These are phyloP conservation scores for Bemisia tabaci DNA, from an alignment of 1,140 invertebrate species.

Conservation along the genomic window DNA sequence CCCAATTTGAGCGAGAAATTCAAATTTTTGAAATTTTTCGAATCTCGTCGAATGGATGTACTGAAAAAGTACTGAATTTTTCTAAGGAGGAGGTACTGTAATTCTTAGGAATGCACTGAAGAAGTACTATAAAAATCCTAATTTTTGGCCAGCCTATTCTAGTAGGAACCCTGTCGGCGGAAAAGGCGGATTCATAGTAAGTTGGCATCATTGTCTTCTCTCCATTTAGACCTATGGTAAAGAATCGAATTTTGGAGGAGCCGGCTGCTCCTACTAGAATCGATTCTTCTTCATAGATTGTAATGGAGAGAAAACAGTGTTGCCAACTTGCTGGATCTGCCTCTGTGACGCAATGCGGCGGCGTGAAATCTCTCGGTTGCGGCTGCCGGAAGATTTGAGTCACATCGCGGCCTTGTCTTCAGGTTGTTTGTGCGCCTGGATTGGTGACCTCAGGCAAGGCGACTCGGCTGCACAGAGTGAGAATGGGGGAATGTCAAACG, in stretches of 20 bases:
- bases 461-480: not conserved
- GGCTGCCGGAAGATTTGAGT: not conserved
- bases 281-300: not conserved
- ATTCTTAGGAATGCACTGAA: too few relatives aligned
- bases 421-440: not conserved
- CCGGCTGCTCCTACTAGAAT: not conserved
- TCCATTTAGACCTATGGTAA: too few relatives aligned
- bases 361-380: not conserved
- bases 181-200: too few relatives aligned
- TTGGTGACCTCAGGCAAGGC: not conserved
- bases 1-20: too few relatives aligned
- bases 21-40: too few relatives aligned
- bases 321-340: not conserved
- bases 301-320: not conserved
- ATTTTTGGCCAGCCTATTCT: too few relatives aligned
- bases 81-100: too few relatives aligned
- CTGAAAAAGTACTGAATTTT: too few relatives aligned
- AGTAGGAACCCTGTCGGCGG: too few relatives aligned
- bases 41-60: too few relatives aligned
- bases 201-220: too few relatives aligned
- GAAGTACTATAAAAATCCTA: too few relatives aligned
- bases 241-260: not conserved
- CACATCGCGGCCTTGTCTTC: not conserved
- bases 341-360: not conserved
- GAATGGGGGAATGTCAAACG: not conserved